Conservation (phyloP, 2,113 vertebrate species). For the Ploceus nigricollis region DNA sequence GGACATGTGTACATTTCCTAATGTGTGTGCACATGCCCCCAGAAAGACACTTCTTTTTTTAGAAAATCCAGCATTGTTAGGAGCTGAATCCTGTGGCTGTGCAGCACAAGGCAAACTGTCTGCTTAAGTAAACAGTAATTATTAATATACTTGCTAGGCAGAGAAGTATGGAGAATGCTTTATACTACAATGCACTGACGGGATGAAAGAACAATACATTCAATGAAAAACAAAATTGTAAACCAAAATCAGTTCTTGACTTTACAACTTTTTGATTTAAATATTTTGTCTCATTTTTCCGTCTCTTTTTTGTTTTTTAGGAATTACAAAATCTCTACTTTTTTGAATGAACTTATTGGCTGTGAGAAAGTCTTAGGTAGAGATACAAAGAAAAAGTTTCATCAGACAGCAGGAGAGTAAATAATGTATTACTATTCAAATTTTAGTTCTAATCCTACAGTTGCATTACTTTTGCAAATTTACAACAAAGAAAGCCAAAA, state of each 20-base stretch:
- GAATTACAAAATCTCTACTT: background rate
- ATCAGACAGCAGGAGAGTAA: constrained; percentile 19
- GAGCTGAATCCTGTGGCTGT: background rate
- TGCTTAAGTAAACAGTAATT: background rate
- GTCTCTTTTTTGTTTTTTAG: background rate
- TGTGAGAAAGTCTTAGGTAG: background rate
- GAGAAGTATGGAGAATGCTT: background rate
- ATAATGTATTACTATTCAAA: constrained; percentile 42
- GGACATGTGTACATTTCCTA: rapidly evolving
- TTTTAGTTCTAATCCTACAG: constrained; percentile 49
- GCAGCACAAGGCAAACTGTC: background rate
- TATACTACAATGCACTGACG: background rate
- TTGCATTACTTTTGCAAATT: constrained; percentile 62
- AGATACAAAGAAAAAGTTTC: constrained; percentile 33
- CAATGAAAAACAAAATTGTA: background rate
- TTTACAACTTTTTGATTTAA: background rate
- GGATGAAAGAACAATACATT: background rate
- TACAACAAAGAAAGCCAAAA: constrained; percentile 57
- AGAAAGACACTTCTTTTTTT: background rate
- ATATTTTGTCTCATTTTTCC: background rate
- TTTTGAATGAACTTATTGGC: constrained; percentile 16
- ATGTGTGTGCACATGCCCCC: rapidly evolving
- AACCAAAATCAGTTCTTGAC: background rate
- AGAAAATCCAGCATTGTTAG: background rate
- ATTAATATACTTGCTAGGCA: background rate